Evolutionary conservation across 2,797 vertebrate genomes (phyloP), one percentile per base, ranked within the genome.

Genomic region (Cynopterus sphinx): DNA sequence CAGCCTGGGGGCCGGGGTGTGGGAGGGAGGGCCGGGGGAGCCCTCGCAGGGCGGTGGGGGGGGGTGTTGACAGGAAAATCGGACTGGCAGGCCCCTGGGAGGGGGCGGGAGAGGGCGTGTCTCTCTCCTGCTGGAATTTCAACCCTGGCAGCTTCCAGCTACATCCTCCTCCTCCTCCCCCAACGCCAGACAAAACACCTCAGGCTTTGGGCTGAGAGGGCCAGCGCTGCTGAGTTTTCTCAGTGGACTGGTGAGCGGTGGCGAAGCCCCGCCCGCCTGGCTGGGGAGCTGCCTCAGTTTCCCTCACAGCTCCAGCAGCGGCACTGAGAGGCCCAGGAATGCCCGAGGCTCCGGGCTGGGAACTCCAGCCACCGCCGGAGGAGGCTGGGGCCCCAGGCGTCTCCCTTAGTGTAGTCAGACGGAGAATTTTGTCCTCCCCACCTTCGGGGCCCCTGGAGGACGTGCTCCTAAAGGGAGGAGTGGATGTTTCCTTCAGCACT

Each of bases 121-220:
- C 51, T 41, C 81, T 36, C 0, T 39, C 86, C 93, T 84, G 83
- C 51, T 96, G 90, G 96, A 96, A 90, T 96, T 95, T 82, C 95
- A 85, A 31, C 82, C 79, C 84, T 82, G 90, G 79, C 78, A 87
- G 24, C 84, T 73, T 70, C 13, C 55, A 61, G 4, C 61, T 21
- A 8, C 75, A 19, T 31, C 65, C 73, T 63, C 31, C 33, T 63
- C 31, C 33, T 16, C 51, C 67, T 39, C 68, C 73, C 75, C 57
- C 12, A 51, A 3, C 78, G 81, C 39, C 15, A 79, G 81, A 55
- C 39, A 41, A 74, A 43, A 31, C 31, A 26, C 8, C 59, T 49
- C 41, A 2, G 36, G 36, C 9, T 28, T 39, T 0, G 7, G 15
- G 59, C 46, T 22, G 43, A 57, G 24, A 26, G 46, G 12, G n/a